These are phyloP conservation scores for Lasius fuliginosus DNA, from an alignment of 2,888 invertebrate species.

Conservation along the genomic window DNA sequence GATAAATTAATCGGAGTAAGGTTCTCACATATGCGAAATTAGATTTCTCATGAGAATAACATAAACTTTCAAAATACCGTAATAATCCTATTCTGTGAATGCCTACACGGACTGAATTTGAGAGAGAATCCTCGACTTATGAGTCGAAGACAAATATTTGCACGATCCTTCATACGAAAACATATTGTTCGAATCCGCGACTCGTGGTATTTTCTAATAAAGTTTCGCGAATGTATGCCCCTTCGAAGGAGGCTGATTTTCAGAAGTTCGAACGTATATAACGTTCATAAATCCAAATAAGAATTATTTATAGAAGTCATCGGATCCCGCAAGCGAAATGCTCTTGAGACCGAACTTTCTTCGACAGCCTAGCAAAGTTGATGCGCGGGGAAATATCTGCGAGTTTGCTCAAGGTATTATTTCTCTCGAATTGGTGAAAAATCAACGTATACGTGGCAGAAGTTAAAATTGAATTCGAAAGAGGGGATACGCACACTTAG, in stretches of 20 bases:
- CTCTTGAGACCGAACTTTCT: constrained; percentile 73
- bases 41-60: neutral
- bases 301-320: constrained; percentile 81
- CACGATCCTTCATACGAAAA: constrained; percentile 24
- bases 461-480: constrained; percentile 69
- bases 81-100: constrained; percentile 25
- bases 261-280: constrained; percentile 67
- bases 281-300: constrained; percentile 81
- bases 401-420: constrained; percentile 65
- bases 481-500: constrained; percentile 12
- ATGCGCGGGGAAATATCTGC: constrained; percentile 68
- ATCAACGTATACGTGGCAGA: constrained; percentile 47
- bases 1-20: constrained; percentile 3
- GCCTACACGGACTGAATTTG: constrained; percentile 10
- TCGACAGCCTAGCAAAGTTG: constrained; percentile 72
- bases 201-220: constrained; percentile 40
- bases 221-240: constrained; percentile 54
- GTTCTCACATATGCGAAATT: neutral
- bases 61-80: constrained; percentile 35
- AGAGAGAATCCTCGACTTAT: constrained; percentile 23
- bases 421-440: constrained; percentile 62
- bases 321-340: constrained; percentile 64
- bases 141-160: constrained; percentile 45
- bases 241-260: constrained; percentile 67
- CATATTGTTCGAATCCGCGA: constrained; percentile 29